Evolutionary conservation across 2,888 invertebrate species (phyloP).

Genomic region (Drosophila mayaguana): DNA sequence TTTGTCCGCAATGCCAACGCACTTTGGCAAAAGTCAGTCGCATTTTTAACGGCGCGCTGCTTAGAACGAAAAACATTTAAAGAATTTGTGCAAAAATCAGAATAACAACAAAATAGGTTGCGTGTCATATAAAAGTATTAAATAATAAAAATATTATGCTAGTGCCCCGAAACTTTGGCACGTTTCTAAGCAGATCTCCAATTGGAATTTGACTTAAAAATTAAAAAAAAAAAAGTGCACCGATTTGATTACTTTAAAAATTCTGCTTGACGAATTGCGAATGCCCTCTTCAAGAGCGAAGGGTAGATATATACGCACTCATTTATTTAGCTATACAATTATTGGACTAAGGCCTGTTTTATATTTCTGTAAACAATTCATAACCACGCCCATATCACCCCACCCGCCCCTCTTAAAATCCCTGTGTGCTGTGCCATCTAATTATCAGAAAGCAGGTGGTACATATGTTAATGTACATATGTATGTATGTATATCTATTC

Average conservation of each 20-base stretch:
- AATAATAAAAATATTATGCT: background rate
- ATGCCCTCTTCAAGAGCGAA: background rate
- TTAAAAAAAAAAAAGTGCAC: background rate
- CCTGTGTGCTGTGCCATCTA: slow-evolving; percentile 21
- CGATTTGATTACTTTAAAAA: background rate
- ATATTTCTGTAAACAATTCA: background rate
- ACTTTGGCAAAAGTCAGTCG: slow-evolving; percentile 60
- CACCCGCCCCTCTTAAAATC: background rate
- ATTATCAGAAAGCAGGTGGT: background rate
- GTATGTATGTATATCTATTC: background rate
- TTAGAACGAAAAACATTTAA: slow-evolving; percentile 42
- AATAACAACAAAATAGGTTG: background rate
- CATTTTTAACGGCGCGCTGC: slow-evolving; percentile 57
- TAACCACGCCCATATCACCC: background rate
- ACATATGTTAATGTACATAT: background rate
- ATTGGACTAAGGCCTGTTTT: background rate
- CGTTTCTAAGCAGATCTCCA: background rate
- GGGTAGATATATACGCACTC: background rate
- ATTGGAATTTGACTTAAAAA: background rate
- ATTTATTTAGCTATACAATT: background rate
- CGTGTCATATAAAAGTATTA: background rate
- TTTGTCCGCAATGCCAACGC: slow-evolving; percentile 62
- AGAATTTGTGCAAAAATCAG: background rate
- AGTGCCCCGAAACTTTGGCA: background rate
- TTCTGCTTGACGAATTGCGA: background rate